phyloP scores from a whole-genome alignment of 2,888 invertebrate species.

The Hymenopus coronatus region DNA sequence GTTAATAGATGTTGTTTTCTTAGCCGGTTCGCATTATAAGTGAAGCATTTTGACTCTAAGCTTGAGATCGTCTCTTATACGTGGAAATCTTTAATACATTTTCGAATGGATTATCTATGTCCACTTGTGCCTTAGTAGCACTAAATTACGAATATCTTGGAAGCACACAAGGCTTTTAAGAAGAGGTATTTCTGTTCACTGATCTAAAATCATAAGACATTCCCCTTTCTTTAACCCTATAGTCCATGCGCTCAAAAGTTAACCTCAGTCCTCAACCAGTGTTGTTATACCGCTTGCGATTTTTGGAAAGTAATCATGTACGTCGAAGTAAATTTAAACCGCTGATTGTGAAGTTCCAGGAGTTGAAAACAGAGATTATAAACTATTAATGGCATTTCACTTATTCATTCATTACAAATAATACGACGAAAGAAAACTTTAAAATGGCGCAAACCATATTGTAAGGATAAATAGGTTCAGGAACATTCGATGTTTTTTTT shows the following conservation, averaged over 20 bases:
- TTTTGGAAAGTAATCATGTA: not conserved
- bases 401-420: not conserved
- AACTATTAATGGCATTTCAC: too few relatives aligned
- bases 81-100: too few relatives aligned
- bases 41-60: too few relatives aligned
- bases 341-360: too few relatives aligned
- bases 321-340: not conserved
- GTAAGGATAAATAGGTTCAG: too few relatives aligned
- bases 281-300: not conserved
- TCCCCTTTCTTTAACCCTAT: not conserved
- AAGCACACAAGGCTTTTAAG: not conserved
- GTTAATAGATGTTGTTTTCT: too few relatives aligned
- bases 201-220: not conserved
- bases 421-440: too few relatives aligned
- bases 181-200: not conserved
- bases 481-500: too few relatives aligned
- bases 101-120: too few relatives aligned
- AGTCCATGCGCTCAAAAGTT: not conserved
- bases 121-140: not conserved
- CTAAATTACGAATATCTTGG: not conserved
- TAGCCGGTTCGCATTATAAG: too few relatives aligned
- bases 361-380: not conserved
- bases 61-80: too few relatives aligned
- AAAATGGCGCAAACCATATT: too few relatives aligned
- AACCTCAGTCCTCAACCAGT: not conserved